Percentiles rank a stretch among this genome's conserved stretches.
Evolutionary conservation across 2,113 vertebrate genomes (phyloP).

Genomic region (Sturnira hondurensis): DNA sequence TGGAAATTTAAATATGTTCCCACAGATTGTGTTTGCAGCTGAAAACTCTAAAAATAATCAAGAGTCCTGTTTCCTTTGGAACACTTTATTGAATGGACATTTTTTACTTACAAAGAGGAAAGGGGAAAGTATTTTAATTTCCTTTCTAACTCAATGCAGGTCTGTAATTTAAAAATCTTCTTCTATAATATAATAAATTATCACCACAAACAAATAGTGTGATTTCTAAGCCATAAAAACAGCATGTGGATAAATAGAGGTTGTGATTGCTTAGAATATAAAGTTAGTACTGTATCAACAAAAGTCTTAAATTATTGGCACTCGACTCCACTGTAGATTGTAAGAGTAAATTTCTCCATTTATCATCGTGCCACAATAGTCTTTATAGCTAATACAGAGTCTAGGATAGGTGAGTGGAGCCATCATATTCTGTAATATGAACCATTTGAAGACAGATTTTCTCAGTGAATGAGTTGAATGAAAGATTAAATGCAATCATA

Average conservation of each 20-base stretch:
- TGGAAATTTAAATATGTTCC: background rate
- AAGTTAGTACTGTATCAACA: slow-evolving; percentile 60
- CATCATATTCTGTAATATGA: background rate
- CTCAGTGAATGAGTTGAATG: slow-evolving; percentile 18
- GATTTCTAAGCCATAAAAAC: slow-evolving; percentile 72
- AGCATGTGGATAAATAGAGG: slow-evolving; percentile 68
- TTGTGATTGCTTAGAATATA: slow-evolving; percentile 69
- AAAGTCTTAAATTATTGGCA: slow-evolving; percentile 60
- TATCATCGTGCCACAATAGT: slow-evolving; percentile 54
- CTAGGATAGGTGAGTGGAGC: slow-evolving; percentile 2
- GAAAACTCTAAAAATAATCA: slow-evolving; percentile 29
- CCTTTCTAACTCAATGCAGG: slow-evolving; percentile 4
- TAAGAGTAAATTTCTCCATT: slow-evolving; percentile 57
- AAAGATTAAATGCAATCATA: slow-evolving; percentile 43
- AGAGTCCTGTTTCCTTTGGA: background rate
- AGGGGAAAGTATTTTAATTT: background rate
- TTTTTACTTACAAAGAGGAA: slow-evolving; percentile 13
- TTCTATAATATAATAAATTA: slow-evolving; percentile 66
- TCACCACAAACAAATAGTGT: slow-evolving; percentile 68
- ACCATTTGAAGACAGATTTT: slow-evolving; percentile 47
- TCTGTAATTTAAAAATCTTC: slow-evolving; percentile 73
- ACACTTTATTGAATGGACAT: background rate
- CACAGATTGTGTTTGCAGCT: background rate
- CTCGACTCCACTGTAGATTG: slow-evolving; percentile 20
- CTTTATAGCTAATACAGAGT: slow-evolving; percentile 45